Conservation (phyloP, 2,888 invertebrate species). For the Harpalus rufipes region DNA sequence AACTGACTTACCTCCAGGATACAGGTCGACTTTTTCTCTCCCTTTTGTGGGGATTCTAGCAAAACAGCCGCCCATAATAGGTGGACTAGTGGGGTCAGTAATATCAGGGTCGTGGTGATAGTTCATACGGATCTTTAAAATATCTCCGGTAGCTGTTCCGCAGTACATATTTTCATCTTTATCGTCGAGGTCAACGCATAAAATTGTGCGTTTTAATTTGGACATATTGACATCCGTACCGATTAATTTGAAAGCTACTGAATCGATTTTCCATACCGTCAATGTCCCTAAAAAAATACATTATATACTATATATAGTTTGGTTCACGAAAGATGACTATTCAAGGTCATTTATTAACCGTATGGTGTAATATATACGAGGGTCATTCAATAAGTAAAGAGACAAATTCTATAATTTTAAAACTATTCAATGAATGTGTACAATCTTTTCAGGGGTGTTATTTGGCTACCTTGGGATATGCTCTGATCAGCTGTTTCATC, state of each 20-base stretch:
- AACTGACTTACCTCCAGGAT: conserved; percentile 79
- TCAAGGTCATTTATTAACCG: no score
- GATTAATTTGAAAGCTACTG: conserved; percentile 83
- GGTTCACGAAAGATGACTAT: no score
- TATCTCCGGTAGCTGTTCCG: conserved; percentile 91
- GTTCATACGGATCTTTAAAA: conserved; percentile 77
- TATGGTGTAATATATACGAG: no score
- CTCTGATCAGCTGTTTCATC: no score
- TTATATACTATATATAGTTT: no score
- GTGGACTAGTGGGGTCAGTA: conserved; percentile 79
- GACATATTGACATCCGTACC: conserved; percentile 88
- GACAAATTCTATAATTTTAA: no score
- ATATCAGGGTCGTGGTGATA: conserved; percentile 80
- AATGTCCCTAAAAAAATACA: conserved; percentile 78
- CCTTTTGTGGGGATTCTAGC: conserved; percentile 80
- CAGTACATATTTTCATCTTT: conserved; percentile 88
- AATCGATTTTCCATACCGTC: conserved; percentile 87
- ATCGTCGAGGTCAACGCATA: conserved; percentile 85
- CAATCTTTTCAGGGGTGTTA: no score
- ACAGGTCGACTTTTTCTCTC: conserved; percentile 80
- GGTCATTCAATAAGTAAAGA: no score
- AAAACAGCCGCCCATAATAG: conserved; percentile 83
- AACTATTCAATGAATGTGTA: no score
- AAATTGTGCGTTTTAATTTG: conserved; percentile 87
- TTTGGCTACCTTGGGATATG: no score